Base-by-base conservation (phyloP, 2,113 vertebrate genomes). In the Shinisaurus crocodilurus region DNA sequence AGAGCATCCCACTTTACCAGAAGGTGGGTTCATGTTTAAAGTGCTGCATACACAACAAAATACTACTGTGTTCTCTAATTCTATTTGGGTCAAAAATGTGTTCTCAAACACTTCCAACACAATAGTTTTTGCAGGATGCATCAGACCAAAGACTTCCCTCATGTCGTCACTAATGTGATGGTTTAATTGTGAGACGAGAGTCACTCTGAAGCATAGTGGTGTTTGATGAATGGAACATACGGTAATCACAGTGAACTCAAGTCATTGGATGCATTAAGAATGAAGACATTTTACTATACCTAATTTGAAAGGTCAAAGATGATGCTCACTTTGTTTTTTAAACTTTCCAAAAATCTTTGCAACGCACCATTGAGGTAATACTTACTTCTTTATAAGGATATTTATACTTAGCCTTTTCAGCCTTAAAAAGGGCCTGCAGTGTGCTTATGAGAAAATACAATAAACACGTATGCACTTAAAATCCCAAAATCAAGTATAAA, bases 1-100 rank as follows among this genome's bases (percentile, higher is more conserved):
- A 48, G 70, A 95, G 92, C 95, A 94, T 94, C 92, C 92, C 95
- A 92, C 43, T 94, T 93, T 92, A 92, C 9, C 84, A 88, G 67
- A 92, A 91, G 91, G 89, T 89, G 86, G 91, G 88, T 94, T 94
- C 92, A 85, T 25, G 92, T 89, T 29, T 93, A 93, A 90, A 89
- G 67, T 12, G 89, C 93, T 82, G n/a, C 92, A 90, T 86, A 88
- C 79, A 50, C 72, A 88, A 86, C 74, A 91, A 91, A 95, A 93
- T 20, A 89, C 12, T 23, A 92, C 92, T 93, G 88, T 90, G 90
- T 90, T 88, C 82, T 92, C 92, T 91, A 23, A 45, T 83, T 85
- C 6, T 43, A 86, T 92, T 93, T 92, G 75, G 85, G 89, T 90
- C 4, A 0, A 50, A 48, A 23, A 77, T 80, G 69, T 94, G 93